phyloP scores from a whole-genome alignment of 2,888 invertebrate species.

The Rhopalosiphum nymphaeae region DNA sequence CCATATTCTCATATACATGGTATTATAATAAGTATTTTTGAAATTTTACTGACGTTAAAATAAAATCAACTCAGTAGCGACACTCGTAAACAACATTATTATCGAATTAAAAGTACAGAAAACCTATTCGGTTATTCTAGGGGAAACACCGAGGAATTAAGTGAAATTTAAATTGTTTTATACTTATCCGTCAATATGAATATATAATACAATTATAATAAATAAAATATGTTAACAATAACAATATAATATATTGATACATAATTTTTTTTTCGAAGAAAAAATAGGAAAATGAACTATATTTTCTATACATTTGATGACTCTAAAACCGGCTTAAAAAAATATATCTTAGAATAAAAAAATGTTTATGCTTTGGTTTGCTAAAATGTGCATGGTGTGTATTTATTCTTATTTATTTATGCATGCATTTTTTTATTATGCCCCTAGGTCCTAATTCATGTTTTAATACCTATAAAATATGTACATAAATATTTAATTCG shows the following conservation, averaged over 20 bases:
- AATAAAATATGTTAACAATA: too few species aligned
- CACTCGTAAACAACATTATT: background rate
- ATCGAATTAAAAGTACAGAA: background rate
- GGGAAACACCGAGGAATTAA: background rate
- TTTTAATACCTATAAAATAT: background rate
- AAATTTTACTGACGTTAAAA: background rate
- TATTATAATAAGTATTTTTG: background rate
- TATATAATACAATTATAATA: background rate
- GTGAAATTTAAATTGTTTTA: background rate
- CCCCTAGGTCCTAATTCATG: background rate
- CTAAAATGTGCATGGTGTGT: background rate
- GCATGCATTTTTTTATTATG: background rate
- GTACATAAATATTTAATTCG: conserved; percentile 4
- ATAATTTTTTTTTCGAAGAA: background rate
- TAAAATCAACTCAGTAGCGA: background rate
- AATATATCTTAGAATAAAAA: background rate
- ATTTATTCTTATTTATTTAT: background rate
- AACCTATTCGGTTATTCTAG: background rate
- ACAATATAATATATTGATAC: background rate
- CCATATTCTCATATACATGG: background rate
- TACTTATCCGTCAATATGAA: background rate
- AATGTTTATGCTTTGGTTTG: background rate
- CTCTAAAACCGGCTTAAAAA: background rate
- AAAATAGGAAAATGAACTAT: background rate
- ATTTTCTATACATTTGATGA: background rate